Conservation (phyloP, 2,888 invertebrate species). For the Clitarchus hookeri region DNA sequence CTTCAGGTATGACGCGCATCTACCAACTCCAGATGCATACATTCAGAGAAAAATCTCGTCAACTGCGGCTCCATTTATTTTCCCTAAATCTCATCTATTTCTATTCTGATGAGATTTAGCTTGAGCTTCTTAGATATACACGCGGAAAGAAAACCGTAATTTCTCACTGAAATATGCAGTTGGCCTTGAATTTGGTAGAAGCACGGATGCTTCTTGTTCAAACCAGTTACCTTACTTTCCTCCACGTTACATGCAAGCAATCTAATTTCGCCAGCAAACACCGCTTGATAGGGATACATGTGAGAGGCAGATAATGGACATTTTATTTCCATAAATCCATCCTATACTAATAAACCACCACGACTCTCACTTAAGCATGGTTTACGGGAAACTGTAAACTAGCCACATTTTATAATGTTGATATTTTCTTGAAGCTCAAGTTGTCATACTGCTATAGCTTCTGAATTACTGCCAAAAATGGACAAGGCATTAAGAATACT, state of each 20-base stretch:
- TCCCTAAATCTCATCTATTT: neutral
- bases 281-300: constrained; percentile 32
- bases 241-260: neutral
- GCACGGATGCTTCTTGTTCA: neutral
- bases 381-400: too few relatives aligned
- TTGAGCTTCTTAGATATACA: neutral
- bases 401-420: constrained; percentile 42
- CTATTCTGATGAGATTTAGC: neutral
- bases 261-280: constrained; percentile 27
- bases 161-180: constrained; percentile 27
- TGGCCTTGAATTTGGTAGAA: constrained; percentile 33
- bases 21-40: constrained; percentile 1
- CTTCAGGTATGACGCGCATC: neutral
- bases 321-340: constrained; percentile 44
- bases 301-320: constrained; percentile 38
- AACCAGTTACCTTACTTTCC: too few relatives aligned
- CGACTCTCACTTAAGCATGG: constrained; percentile 45
- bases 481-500: constrained; percentile 28
- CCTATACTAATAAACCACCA: constrained; percentile 43
- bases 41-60: neutral
- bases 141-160: constrained; percentile 21
- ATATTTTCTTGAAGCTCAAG: constrained; percentile 36
- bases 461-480: constrained; percentile 39
- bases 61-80: neutral
- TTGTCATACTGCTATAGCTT: constrained; percentile 37